These are phyloP conservation scores for Cololabis saira DNA, from an alignment of 2,113 vertebrate species.

Conservation along the genomic window DNA sequence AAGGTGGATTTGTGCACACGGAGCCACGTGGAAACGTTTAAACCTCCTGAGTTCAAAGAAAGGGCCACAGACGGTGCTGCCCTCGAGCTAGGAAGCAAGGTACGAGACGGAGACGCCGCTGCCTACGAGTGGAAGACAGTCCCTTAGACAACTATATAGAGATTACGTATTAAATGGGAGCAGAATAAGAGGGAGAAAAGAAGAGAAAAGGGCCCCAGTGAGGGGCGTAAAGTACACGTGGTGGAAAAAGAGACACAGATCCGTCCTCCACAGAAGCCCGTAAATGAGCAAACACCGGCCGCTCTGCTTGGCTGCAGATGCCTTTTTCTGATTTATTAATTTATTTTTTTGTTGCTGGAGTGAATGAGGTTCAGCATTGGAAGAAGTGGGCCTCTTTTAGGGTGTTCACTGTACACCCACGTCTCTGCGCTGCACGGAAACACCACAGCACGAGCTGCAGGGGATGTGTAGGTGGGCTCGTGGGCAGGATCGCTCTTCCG, in stretches of 20 bases:
- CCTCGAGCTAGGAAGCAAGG: constrained; percentile 20
- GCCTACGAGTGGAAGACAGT: constrained; percentile 11
- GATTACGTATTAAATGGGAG: constrained; percentile 20
- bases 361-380: constrained; percentile 51
- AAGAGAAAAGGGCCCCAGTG: constrained; percentile 28
- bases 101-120: constrained; percentile 18
- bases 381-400: constrained; percentile 48
- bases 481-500: constrained; percentile 12
- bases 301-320: constrained; percentile 42
- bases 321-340: not conserved
- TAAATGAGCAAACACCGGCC: constrained; percentile 49
- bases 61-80: constrained; percentile 41
- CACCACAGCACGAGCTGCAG: constrained; percentile 1
- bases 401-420: constrained; percentile 24
- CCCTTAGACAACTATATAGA: constrained; percentile 31
- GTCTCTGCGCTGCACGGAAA: constrained; percentile 25
- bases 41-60: constrained; percentile 55
- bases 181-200: constrained; percentile 13
- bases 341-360: constrained; percentile 25
- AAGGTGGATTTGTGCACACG: constrained; percentile 39
- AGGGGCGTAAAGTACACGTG: constrained; percentile 24
- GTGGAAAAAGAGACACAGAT: constrained; percentile 44
- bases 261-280: constrained; percentile 58
- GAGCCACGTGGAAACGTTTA: constrained; percentile 62
- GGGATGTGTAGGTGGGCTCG: constrained; percentile 11